Evolutionary conservation across 37 sponge, comb jelly and placozoan genomes (phyloP).

Genomic region (Eunapius fragilis): DNA sequence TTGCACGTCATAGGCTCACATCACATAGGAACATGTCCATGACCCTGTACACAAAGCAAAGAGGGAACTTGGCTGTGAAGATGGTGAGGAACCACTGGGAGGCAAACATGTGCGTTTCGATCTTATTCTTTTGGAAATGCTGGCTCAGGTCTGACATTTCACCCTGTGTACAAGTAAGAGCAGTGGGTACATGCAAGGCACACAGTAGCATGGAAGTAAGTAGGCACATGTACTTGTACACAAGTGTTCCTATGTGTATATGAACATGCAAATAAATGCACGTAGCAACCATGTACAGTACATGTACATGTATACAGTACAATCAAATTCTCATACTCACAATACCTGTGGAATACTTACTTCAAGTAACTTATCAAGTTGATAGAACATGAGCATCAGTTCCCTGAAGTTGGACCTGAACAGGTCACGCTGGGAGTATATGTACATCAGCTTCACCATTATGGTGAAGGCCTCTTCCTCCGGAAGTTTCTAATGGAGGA

Average conservation of each 20-base stretch:
- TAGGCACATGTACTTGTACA: neutral
- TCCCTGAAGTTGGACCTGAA: constrained; percentile 82
- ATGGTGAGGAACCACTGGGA: constrained; percentile 99
- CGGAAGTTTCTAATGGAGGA: constrained; percentile 77
- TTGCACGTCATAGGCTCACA: too few species aligned
- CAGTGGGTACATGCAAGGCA: neutral
- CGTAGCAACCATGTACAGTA: neutral
- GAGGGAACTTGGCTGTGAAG: constrained; percentile 98
- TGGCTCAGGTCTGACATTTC: constrained; percentile 75
- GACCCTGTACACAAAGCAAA: constrained; percentile 83
- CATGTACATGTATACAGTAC: neutral
- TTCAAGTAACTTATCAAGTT: constrained; percentile 84
- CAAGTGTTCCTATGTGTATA: neutral
- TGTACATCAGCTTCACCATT: constrained; percentile 93
- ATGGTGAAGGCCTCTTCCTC: constrained; percentile 95
- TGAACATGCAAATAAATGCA: neutral
- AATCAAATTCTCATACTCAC: neutral
- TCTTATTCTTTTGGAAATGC: constrained; percentile 70
- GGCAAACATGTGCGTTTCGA: constrained; percentile 98
- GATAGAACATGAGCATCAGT: constrained; percentile 87
- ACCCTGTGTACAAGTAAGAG: constrained; percentile 43
- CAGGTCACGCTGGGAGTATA: constrained; percentile 87
- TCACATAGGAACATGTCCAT: constrained; percentile 97
- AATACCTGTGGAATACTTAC: constrained; percentile 23
- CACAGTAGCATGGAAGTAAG: neutral